A percentile compares a stretch with the other conserved stretches of the same genome.
Evolutionary conservation across 2,888 invertebrate genomes (phyloP).

Genomic region (Volucella inanis): DNA sequence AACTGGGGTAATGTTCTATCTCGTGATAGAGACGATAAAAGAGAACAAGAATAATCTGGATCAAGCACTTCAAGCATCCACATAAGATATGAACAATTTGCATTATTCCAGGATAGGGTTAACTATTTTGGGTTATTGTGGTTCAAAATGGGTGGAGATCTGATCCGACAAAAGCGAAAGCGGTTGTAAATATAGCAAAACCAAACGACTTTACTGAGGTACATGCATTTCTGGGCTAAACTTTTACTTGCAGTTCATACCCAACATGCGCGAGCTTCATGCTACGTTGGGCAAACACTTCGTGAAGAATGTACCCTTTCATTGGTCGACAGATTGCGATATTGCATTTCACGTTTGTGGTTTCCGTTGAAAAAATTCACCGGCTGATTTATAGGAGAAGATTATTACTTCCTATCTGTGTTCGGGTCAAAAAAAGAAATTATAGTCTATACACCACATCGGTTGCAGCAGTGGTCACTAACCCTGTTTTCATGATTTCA

Average conservation of each 20-base stretch:
- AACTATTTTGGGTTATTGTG: conserved; percentile 22
- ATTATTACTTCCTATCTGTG: no score
- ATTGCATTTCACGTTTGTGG: conserved; percentile 72
- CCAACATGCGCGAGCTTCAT: neutral
- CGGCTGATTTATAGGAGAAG: no score
- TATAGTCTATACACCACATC: no score
- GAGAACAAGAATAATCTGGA: neutral
- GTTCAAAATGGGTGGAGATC: conserved; percentile 18
- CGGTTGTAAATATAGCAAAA: no score
- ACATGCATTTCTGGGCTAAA: no score
- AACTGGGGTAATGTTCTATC: neutral
- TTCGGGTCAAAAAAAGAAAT: no score
- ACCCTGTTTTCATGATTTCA: conserved; percentile 55
- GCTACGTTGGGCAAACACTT: no score
- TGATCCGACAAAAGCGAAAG: no score
- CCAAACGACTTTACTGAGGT: no score
- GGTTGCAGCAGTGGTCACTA: conserved; percentile 75
- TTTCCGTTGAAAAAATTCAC: conserved; percentile 74
- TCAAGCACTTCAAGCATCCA: conserved; percentile 37
- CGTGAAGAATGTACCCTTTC: no score
- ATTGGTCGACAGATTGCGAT: conserved; percentile 11
- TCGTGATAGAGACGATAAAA: neutral
- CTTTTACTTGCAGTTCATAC: no score
- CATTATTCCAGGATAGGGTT: conserved; percentile 23
- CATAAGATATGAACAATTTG: conserved; percentile 57